Conservation (phyloP, 2,113 vertebrate genomes). For the Chauna torquata region DNA sequence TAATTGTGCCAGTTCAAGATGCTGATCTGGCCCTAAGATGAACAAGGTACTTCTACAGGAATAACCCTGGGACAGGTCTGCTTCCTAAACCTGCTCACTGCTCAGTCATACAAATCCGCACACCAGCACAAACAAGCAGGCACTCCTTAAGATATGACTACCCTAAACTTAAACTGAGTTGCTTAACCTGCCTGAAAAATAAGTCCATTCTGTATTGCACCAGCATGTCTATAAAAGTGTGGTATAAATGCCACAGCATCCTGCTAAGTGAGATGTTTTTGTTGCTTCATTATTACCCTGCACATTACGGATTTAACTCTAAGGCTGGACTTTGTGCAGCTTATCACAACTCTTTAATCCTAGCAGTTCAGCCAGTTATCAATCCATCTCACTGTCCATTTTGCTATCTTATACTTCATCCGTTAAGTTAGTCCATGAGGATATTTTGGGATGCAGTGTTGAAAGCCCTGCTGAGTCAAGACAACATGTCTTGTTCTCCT, state of each 20-base stretch:
- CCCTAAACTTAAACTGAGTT: fast-evolving
- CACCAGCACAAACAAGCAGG: background rate
- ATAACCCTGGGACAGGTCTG: background rate
- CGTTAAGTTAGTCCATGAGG: background rate
- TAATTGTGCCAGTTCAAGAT: background rate
- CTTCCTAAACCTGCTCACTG: background rate
- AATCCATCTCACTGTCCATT: background rate
- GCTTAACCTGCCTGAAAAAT: background rate
- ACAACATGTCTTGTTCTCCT: background rate
- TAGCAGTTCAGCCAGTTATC: background rate
- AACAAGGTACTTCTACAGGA: background rate
- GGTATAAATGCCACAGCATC: background rate
- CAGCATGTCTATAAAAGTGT: background rate
- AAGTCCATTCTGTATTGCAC: background rate
- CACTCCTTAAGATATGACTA: background rate
- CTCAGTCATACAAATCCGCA: background rate
- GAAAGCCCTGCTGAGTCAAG: background rate
- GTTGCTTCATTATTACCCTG: background rate
- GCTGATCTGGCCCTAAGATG: background rate
- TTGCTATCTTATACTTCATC: background rate
- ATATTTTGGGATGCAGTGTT: background rate
- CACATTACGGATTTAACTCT: background rate
- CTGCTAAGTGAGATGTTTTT: background rate
- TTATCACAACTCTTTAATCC: background rate
- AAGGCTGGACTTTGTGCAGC: background rate